Percentiles rank a stretch among this genome's conserved stretches.
phyloP scores from a whole-genome alignment of 2,113 vertebrate genomes.

The Naja naja region DNA sequence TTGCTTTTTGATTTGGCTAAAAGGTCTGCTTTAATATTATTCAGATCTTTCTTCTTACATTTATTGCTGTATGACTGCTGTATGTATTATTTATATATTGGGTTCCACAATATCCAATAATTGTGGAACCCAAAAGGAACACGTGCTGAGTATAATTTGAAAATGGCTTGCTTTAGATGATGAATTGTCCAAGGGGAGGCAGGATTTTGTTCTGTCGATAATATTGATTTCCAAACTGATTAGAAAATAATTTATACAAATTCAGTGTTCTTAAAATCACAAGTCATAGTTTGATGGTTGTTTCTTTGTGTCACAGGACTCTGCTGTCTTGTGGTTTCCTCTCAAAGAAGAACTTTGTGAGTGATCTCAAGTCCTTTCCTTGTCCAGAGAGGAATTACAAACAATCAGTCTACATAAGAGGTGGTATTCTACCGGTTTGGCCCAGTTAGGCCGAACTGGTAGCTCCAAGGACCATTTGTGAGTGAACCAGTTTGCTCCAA shows the following conservation, averaged over 20 bases:
- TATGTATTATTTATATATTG: not conserved
- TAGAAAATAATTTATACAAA: not conserved
- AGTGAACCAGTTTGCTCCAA: too few relatives aligned
- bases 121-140: not conserved
- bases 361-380: not conserved
- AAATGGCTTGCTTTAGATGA: not conserved
- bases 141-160: too few relatives aligned
- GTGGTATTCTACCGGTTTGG: too few relatives aligned
- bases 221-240: not conserved
- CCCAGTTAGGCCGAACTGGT: too few relatives aligned
- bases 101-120: not conserved
- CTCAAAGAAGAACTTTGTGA: not conserved
- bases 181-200: not conserved
- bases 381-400: not conserved
- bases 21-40: not conserved
- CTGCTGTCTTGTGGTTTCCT: not conserved
- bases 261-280: not conserved
- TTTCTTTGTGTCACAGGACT: not conserved
- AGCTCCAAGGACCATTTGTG: too few relatives aligned
- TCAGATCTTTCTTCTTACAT: not conserved
- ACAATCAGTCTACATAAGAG: not conserved
- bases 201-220: not conserved
- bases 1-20: not conserved
- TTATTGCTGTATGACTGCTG: not conserved
- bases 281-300: not conserved